Percentiles rank a stretch among this genome's conserved stretches.
These are phyloP conservation scores for Aphyosemion australe DNA, from an alignment of 2,113 vertebrate genomes.

Conservation along the genomic window DNA sequence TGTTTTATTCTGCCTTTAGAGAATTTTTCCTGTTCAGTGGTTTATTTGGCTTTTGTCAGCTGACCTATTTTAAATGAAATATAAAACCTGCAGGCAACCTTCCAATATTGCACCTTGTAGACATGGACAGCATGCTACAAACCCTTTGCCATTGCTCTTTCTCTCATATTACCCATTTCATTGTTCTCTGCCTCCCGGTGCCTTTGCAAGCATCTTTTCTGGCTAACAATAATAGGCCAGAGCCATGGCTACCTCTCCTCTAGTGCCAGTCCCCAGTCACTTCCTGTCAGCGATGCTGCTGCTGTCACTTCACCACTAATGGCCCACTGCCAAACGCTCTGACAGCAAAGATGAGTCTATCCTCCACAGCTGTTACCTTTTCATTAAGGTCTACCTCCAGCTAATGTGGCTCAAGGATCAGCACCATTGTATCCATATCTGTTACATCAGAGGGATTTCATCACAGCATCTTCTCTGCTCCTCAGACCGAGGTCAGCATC, in stretches of 20 bases:
- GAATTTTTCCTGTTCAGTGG: conserved; percentile 5
- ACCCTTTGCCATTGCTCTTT: conserved; percentile 28
- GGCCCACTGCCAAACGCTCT: conserved; percentile 35
- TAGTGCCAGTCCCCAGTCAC: conserved; percentile 41
- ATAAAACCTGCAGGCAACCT: conserved; percentile 8
- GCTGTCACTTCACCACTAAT: conserved; percentile 58
- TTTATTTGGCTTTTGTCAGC: conserved; percentile 30
- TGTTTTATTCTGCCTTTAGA: background rate
- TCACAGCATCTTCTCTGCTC: conserved; percentile 16
- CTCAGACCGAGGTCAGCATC: conserved; percentile 7
- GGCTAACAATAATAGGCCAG: conserved; percentile 48
- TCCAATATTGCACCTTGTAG: conserved; percentile 48
- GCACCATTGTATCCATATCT: conserved; percentile 49
- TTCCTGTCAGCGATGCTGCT: conserved; percentile 54
- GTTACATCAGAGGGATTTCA: conserved; percentile 9
- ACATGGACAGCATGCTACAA: conserved; percentile 32
- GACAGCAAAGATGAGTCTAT: conserved; percentile 48
- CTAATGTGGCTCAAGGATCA: conserved; percentile 44
- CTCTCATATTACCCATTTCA: conserved; percentile 17
- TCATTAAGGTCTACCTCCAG: conserved; percentile 59
- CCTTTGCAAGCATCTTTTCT: conserved; percentile 16
- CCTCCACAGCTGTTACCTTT: conserved; percentile 57
- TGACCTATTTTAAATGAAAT: conserved; percentile 42
- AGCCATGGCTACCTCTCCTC: conserved; percentile 28
- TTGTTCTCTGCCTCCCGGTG: background rate